phyloP scores from a whole-genome alignment of 2,113 vertebrate species.

The Colossoma macropomum region DNA sequence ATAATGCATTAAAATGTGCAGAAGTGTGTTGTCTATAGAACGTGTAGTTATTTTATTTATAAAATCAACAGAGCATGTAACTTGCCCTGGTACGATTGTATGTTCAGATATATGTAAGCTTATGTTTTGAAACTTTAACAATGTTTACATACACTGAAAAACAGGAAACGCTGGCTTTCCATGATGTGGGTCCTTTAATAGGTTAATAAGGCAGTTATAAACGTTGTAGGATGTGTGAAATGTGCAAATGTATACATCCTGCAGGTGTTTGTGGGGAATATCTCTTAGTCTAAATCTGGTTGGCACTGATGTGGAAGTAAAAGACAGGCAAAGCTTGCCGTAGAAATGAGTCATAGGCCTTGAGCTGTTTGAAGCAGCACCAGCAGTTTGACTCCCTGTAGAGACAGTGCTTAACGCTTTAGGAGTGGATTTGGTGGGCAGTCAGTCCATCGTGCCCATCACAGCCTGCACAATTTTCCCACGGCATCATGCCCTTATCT shows the following conservation, averaged over 20 bases:
- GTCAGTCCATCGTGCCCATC: background rate
- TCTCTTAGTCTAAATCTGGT: background rate
- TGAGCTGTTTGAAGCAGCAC: constrained; percentile 9
- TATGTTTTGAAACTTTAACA: too few species aligned
- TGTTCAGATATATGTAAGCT: too few species aligned
- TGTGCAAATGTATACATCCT: background rate
- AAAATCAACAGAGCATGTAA: too few species aligned
- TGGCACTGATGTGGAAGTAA: constrained; percentile 23
- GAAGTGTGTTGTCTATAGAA: too few species aligned
- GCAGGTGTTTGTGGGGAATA: constrained; percentile 11
- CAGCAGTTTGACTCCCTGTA: background rate
- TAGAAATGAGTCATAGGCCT: constrained; percentile 60
- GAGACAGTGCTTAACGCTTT: background rate
- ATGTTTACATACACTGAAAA: too few species aligned
- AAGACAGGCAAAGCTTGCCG: constrained; percentile 32
- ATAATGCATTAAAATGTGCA: too few species aligned
- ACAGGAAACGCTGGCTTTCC: too few species aligned
- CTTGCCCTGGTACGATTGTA: too few species aligned
- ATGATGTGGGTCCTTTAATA: too few species aligned
- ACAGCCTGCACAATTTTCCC: background rate
- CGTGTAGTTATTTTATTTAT: too few species aligned
- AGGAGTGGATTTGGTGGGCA: background rate
- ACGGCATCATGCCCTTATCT: background rate
- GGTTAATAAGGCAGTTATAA: background rate
- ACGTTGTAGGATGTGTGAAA: background rate